Evolutionary conservation across 2,113 vertebrate species (phyloP), one percentile per base, ranked within the genome.

Genomic region (Cricetomys ansorgei): DNA sequence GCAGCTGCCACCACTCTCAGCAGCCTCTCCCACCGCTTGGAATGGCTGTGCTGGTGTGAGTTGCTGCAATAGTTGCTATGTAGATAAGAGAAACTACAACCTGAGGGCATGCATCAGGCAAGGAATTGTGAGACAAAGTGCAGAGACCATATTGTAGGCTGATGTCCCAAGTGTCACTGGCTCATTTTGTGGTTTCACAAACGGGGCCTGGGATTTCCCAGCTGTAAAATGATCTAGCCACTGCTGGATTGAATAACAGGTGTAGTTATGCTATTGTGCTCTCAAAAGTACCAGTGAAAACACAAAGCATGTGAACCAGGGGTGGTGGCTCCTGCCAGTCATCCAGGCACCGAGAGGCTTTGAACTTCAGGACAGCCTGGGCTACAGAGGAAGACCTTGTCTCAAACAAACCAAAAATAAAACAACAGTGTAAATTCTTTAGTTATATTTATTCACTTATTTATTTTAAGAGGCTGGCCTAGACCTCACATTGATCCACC

Each of bases 41-140:
- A 37, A 8, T 2, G 67, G 91, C 73, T 69, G 2, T 40, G 80
- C 37, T 67, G 3, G 25, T 48, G 34, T 15, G 29, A 2, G 19
- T 37, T 19, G 13, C 3, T 0, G 1, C 3, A 19, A 57, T 11
- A 40, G 0, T 64, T 55, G 25, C 23, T 5, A 1, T 2, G 29
- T 48, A 72, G 57, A 50, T 50, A 65, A 89, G 34, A 67, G 27
- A 48, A 53, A 2, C 53, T 86, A 31, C 7, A 3, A 31, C 25
- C 34, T 2, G 19, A 48, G 31, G 45, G 73, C 59, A 13, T 34
- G 80, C 64, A 83, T n/a, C n/a, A n/a, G n/a, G 65, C 48, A 29
- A n/a, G 57, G 57, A 5, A 6, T 16, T 64, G 7, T 5, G 40
- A 17, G 84, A 57, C 34, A 40, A 17, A 45, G 15, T 40, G 53